Evolutionary conservation across 1,140 invertebrate genomes (phyloP).

Genomic region (Pristionchus pacificus): DNA sequence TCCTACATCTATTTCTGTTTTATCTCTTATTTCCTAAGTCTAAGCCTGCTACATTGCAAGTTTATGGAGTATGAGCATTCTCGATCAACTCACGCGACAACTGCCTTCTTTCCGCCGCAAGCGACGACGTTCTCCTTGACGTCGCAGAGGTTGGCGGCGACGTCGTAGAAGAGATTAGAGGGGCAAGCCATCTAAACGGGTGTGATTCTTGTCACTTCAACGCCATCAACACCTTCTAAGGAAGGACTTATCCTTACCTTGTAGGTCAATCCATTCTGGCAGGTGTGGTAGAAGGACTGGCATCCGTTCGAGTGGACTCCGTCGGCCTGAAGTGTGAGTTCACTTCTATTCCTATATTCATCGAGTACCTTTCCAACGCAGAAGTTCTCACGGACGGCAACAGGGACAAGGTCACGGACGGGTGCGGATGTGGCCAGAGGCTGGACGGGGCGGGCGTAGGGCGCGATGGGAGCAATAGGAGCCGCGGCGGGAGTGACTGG

Average conservation of each 20-base stretch:
- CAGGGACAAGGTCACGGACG: not conserved
- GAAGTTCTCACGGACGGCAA: not conserved
- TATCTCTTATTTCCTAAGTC: not conserved
- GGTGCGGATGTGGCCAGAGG: no score
- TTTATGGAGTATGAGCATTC: not conserved
- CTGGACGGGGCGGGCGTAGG: no score
- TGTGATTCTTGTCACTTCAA: no score
- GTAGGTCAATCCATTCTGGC: not conserved
- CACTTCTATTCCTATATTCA: no score
- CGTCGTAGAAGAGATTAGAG: not conserved
- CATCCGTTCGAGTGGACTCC: not conserved
- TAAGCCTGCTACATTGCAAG: not conserved
- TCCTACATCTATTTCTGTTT: not conserved
- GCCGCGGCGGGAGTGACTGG: not conserved
- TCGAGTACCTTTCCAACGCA: not conserved
- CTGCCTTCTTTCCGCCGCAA: slow-evolving; percentile 7
- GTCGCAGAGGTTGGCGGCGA: not conserved
- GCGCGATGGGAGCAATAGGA: not conserved
- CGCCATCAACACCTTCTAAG: not conserved
- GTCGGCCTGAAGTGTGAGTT: no score
- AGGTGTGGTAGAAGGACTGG: not conserved
- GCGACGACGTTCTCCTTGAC: not conserved
- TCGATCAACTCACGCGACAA: not conserved
- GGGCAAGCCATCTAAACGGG: not conserved
- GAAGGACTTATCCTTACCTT: not conserved